Evolutionary conservation across 1,140 invertebrate species (phyloP).

Genomic region (Sarcophaga bullata): DNA sequence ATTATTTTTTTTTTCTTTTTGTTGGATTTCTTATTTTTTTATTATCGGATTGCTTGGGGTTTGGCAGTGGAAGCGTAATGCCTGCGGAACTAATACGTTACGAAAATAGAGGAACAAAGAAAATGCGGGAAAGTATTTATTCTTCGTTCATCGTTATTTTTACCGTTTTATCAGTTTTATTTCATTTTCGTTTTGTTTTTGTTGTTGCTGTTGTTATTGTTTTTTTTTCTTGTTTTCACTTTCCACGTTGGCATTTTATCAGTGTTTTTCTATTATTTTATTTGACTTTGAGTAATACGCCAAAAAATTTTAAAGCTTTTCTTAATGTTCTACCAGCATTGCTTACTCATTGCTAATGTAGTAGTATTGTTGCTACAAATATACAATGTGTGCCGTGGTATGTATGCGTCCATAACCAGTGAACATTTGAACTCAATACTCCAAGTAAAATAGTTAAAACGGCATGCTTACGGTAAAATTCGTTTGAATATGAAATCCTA

Average conservation of each 20-base stretch:
- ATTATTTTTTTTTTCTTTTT: neutral
- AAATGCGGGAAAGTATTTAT: too few species aligned
- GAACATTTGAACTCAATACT: too few species aligned
- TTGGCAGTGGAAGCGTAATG: constrained; percentile 17
- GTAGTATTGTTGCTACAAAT: neutral
- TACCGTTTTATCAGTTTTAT: neutral
- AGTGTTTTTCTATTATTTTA: constrained; percentile 25
- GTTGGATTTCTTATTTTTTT: neutral
- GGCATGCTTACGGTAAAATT: too few species aligned
- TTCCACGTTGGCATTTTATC: constrained; percentile 10
- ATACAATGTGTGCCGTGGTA: neutral
- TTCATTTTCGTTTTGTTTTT: neutral
- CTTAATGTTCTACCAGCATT: constrained; percentile 1
- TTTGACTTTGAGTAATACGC: constrained; percentile 26
- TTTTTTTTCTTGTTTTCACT: neutral
- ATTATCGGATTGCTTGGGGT: neutral
- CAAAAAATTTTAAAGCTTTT: constrained; percentile 18
- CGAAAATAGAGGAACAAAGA: neutral
- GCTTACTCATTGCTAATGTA: too few species aligned
- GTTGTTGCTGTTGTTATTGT: too few species aligned
- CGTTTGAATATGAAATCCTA: too few species aligned
- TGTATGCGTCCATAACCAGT: too few species aligned
- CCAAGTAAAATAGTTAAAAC: too few species aligned
- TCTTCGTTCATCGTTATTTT: neutral
- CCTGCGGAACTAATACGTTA: constrained; percentile 11